These are phyloP conservation scores for Synanthedon andrenaeformis DNA, from an alignment of 2,888 invertebrate genomes.

Conservation along the genomic window DNA sequence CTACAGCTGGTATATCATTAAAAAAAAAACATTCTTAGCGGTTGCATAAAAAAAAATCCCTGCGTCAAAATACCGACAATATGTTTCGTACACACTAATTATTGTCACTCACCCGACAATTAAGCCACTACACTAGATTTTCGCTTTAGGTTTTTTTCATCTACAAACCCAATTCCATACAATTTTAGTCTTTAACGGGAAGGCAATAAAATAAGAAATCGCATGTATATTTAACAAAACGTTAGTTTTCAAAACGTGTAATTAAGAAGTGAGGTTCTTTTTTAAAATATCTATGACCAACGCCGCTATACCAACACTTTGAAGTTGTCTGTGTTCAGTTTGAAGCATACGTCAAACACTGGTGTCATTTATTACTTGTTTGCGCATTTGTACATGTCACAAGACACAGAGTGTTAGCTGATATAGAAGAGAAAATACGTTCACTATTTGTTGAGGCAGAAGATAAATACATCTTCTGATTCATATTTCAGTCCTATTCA, in stretches of 20 bases:
- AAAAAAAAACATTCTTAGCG: not conserved
- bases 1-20: too few relatives aligned
- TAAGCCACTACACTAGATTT: constrained; percentile 6
- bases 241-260: constrained; percentile 20
- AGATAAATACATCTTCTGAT: too few relatives aligned
- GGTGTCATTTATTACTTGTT: too few relatives aligned
- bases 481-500: too few relatives aligned
- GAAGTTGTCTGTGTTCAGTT: not conserved
- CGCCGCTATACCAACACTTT: constrained; percentile 9
- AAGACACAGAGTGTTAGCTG: too few relatives aligned
- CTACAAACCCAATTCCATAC: constrained; percentile 5
- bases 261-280: constrained; percentile 35
- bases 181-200: not conserved
- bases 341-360: not conserved
- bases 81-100: not conserved
- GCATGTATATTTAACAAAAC: constrained; percentile 10
- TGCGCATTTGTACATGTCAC: too few relatives aligned
- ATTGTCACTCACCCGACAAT: constrained; percentile 3
- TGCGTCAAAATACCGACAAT: not conserved
- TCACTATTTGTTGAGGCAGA: too few relatives aligned
- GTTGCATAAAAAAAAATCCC: not conserved
- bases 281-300: constrained; percentile 22
- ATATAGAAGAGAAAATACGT: too few relatives aligned
- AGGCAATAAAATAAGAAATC: constrained; percentile 18
- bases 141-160: constrained; percentile 27